Conservation (phyloP, 2,113 vertebrate genomes). For the Nansenia antarctica region DNA sequence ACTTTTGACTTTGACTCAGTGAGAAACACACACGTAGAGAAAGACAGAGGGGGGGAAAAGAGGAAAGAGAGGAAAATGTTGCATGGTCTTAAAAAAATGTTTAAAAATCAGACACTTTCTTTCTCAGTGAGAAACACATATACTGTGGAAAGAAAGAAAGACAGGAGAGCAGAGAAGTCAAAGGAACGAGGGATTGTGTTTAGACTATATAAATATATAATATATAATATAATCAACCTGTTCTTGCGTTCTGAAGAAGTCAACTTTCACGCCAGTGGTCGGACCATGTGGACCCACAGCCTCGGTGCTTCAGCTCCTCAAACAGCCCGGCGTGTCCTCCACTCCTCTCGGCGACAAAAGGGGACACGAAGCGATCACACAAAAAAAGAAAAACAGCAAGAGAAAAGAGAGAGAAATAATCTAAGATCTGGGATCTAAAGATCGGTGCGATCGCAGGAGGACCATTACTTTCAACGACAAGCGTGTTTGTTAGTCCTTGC, state of each 20-base stretch:
- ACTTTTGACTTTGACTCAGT: not conserved
- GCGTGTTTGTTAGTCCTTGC: slow-evolving; percentile 67
- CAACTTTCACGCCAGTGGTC: slow-evolving; percentile 81
- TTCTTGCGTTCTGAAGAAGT: slow-evolving; percentile 80
- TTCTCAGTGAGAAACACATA: not conserved
- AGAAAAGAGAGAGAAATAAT: too few species aligned
- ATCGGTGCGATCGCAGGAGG: slow-evolving; percentile 51
- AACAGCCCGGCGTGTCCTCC: slow-evolving; percentile 74
- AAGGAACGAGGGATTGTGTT: too few species aligned
- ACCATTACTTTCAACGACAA: slow-evolving; percentile 71
- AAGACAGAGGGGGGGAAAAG: not conserved
- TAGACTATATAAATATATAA: slow-evolving; percentile 55
- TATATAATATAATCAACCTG: slow-evolving; percentile 79
- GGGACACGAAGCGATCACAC: slow-evolving; percentile 55
- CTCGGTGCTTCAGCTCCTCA: slow-evolving; percentile 75
- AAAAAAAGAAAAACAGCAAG: slow-evolving; percentile 54
- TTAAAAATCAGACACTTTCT: not conserved
- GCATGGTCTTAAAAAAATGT: not conserved
- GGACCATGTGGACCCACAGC: slow-evolving; percentile 83
- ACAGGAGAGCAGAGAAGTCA: slow-evolving; percentile 9
- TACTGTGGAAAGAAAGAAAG: slow-evolving; percentile 21
- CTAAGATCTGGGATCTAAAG: slow-evolving; percentile 66
- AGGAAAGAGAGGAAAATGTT: slow-evolving; percentile 19
- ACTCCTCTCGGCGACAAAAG: slow-evolving; percentile 68
- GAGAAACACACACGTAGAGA: not conserved